Evolutionary conservation across 2,888 invertebrate species (phyloP).

Genomic region (Ypsolopha scabrella): DNA sequence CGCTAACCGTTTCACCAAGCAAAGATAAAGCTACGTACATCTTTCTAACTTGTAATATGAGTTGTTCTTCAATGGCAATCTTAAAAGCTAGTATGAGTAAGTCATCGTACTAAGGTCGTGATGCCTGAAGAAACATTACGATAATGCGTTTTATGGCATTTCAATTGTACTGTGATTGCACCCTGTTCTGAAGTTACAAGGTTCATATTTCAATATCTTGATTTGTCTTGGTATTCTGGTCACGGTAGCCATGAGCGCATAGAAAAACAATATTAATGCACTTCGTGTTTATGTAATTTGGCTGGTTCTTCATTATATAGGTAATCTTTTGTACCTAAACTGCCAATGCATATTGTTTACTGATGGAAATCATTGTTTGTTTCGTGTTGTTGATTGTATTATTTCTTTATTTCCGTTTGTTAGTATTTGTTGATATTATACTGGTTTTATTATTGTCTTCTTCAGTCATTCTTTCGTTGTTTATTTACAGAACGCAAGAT

Average conservation of each 20-base stretch:
- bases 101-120: constrained; percentile 1
- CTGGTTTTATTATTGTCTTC: too few species aligned
- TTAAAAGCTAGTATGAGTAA: background rate
- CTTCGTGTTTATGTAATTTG: background rate
- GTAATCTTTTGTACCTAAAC: background rate
- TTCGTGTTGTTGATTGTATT: too few species aligned
- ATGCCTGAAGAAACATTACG: background rate
- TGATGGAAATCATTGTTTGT: too few species aligned
- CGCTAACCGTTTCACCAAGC: background rate
- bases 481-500: too few species aligned
- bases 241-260: background rate
- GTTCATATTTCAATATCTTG: background rate
- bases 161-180: background rate
- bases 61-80: too few species aligned
- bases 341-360: background rate
- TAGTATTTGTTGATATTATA: too few species aligned
- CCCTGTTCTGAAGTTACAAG: background rate
- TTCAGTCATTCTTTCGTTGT: too few species aligned
- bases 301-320: background rate
- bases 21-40: too few species aligned
- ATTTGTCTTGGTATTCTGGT: background rate
- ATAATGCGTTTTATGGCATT: background rate
- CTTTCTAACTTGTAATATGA: too few species aligned
- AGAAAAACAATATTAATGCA: background rate
- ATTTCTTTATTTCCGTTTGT: too few species aligned